phyloP scores from a whole-genome alignment of 1,140 invertebrate genomes.

The Diabrotica undecimpunctata region DNA sequence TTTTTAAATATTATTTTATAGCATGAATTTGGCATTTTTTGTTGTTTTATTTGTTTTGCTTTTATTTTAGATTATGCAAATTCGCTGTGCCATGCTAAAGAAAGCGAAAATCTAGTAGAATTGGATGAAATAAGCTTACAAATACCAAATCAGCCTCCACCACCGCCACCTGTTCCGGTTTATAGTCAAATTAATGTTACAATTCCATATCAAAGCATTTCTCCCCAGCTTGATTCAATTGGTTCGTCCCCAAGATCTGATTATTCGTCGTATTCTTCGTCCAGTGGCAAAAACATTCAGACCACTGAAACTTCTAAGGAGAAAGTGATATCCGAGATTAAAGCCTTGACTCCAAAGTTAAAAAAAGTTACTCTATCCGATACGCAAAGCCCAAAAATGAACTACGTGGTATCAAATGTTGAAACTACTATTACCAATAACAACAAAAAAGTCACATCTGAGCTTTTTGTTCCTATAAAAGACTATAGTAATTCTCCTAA shows the following conservation, averaged over 20 bases:
- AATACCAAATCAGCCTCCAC: constrained; percentile 17
- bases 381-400: constrained; percentile 27
- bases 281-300: constrained; percentile 23
- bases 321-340: constrained; percentile 30
- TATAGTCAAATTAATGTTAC: constrained; percentile 39
- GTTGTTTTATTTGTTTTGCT: constrained; percentile 15
- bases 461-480: constrained; percentile 25
- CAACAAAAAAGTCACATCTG: constrained; percentile 26
- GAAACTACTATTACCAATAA: constrained; percentile 17
- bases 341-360: constrained; percentile 23
- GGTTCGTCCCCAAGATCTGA: constrained; percentile 39
- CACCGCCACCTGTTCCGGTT: constrained; percentile 24
- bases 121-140: constrained; percentile 25
- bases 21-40: constrained; percentile 20
- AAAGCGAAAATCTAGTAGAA: constrained; percentile 20
- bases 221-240: constrained; percentile 33
- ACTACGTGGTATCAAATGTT: constrained; percentile 22
- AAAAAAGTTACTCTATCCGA: constrained; percentile 28
- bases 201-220: constrained; percentile 31
- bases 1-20: constrained; percentile 11
- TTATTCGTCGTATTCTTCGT: constrained; percentile 33
- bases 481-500: constrained; percentile 4
- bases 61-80: constrained; percentile 32
- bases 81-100: constrained; percentile 22
- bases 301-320: constrained; percentile 24